Evolutionary conservation across 2,113 vertebrate species (phyloP).

Genomic region (Glaucidium brasilianum): DNA sequence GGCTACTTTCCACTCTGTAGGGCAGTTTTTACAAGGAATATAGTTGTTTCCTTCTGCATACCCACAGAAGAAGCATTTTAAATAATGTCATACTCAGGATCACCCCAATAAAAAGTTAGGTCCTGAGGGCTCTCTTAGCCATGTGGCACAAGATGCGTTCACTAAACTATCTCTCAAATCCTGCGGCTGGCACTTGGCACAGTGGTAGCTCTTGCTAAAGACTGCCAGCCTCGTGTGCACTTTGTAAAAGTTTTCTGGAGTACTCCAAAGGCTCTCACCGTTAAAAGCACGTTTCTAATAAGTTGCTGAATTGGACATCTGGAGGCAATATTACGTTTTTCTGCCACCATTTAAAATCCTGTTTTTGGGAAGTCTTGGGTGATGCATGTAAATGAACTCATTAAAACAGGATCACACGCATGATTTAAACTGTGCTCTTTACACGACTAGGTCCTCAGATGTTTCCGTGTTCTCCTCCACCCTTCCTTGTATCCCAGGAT

Average conservation of each 20-base stretch:
- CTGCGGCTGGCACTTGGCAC: not conserved
- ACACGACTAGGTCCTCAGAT: not conserved
- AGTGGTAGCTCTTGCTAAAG: not conserved
- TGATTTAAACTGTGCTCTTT: not conserved
- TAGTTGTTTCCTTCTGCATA: not conserved
- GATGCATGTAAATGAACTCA: not conserved
- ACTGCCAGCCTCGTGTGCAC: not conserved
- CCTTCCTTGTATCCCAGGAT: not conserved
- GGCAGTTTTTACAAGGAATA: not conserved
- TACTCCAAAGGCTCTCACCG: not conserved
- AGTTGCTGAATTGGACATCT: not conserved
- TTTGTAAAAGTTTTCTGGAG: not conserved
- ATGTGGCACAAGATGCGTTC: not conserved
- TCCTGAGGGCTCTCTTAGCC: not conserved
- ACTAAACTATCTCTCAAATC: not conserved
- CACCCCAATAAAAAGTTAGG: not conserved
- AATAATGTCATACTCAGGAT: not conserved
- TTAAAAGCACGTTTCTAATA: not conserved
- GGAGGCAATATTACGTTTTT: not conserved
- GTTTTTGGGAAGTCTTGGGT: not conserved
- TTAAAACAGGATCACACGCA: not conserved
- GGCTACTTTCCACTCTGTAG: not conserved
- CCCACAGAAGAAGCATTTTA: not conserved
- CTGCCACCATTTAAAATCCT: not conserved
- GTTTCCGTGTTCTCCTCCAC: not conserved